A percentile compares a stretch with the other conserved stretches of the same genome.
Evolutionary conservation across 2,113 vertebrate genomes (phyloP).

Genomic region (Lethenteron reissneri): DNA sequence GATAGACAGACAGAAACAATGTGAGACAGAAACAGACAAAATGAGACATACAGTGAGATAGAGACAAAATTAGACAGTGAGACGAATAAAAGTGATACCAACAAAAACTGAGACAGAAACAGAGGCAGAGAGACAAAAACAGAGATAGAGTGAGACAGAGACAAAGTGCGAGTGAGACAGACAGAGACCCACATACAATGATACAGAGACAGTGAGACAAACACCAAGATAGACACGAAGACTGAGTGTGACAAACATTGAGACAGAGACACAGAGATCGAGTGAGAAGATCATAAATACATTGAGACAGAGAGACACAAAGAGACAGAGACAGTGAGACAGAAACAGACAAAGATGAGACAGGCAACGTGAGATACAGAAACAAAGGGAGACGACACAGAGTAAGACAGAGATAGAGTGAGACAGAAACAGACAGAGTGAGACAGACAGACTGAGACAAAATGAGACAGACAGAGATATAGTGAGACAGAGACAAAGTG

Average conservation of each 20-base stretch:
- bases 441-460: no score
- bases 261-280: neutral
- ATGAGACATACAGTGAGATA: neutral
- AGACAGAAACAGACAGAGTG: neutral
- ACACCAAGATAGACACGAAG: neutral
- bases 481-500: no score
- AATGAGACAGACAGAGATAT: no score
- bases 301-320: no score
- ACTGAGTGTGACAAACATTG: neutral
- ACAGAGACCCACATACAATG: neutral
- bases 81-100: neutral
- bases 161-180: neutral
- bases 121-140: neutral
- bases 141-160: neutral
- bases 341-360: no score
- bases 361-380: neutral
- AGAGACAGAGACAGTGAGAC: no score
- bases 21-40: neutral
- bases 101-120: neutral
- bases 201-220: neutral
- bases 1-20: neutral
- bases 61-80: neutral
- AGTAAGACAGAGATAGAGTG: neutral
- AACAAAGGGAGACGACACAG: no score
- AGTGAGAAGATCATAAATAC: neutral